phyloP scores from a whole-genome alignment of 2,888 invertebrate species.

The Plagodis dolabraria region DNA sequence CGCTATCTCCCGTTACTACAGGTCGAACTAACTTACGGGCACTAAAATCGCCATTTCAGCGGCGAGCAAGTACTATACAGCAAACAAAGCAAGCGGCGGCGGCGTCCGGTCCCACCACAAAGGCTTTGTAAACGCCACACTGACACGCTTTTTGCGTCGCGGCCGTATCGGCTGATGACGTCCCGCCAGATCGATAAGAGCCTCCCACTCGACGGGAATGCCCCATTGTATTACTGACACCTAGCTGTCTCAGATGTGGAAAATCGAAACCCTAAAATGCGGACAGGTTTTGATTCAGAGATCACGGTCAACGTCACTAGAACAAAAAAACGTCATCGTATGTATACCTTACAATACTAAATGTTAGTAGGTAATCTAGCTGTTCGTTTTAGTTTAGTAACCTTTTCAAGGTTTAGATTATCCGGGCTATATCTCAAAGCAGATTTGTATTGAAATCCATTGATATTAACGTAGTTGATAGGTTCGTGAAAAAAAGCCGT shows the following conservation, averaged over 20 bases:
- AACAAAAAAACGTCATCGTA: background rate
- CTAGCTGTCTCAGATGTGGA: constrained; percentile 80
- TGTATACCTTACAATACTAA: no score
- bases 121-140: constrained; percentile 72
- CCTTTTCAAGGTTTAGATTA: no score
- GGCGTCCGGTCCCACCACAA: constrained; percentile 80
- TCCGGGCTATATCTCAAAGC: no score
- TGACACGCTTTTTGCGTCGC: constrained; percentile 83
- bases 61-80: constrained; percentile 73
- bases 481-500: no score
- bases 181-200: constrained; percentile 83
- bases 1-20: constrained; percentile 43
- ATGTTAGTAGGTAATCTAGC: no score
- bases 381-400: no score
- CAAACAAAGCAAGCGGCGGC: constrained; percentile 76
- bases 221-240: constrained; percentile 81
- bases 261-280: constrained; percentile 75
- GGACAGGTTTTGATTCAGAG: constrained; percentile 40
- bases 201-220: constrained; percentile 79
- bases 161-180: constrained; percentile 82
- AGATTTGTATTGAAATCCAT: no score
- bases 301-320: constrained; percentile 26
- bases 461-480: no score
- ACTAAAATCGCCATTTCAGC: constrained; percentile 77
- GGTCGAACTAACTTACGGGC: constrained; percentile 56